Base-by-base conservation (phyloP, 2,888 invertebrate genomes). In the Punctoribates punctum region DNA sequence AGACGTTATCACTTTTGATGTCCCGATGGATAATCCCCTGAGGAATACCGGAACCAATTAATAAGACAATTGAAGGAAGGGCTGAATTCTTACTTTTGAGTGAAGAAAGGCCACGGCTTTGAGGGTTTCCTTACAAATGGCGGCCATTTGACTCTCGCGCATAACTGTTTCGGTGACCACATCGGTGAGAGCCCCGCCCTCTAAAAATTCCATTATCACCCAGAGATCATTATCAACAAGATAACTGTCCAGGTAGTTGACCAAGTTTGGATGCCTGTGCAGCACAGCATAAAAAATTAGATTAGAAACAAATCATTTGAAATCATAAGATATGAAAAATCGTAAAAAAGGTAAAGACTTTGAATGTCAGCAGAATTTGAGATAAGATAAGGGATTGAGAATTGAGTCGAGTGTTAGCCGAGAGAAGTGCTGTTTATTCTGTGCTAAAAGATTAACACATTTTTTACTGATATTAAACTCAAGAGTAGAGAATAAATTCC, bases 101-200 rank as follows among this genome's bases (percentile, higher is more conserved):
- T 96, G 96, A 17, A 96, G 86, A 85, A 96, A 98, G 78, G 90
- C 89, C 67, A 97, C 88, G 0, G 95, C 97, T 83, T 91, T 89
- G 5, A 97, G 85, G 62, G 92, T 91, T 85, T 97, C 96, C 29
- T 90, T 88, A 82, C 94, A 93, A 8, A 98, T 94, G 2, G 96
- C 94, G 0, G 97, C 96, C 75, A 98, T 98, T 83, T 98, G 97
- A 0, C 91, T 90, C 83, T 97, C 96, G 81, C 95, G 94, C 93
- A 98, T 93, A 9, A 96, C 90, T 0, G 96, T 96, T 85, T 97
- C 96, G 0, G 94, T 96, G 51, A 97, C 97, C 0, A 98, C 96
- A 83, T 97, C 96, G 0, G 98, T 98, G 70, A 98, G 86, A 11
- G 96, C 94, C 0, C 98, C 98, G 8, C 97, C 95, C 81, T 94